These are phyloP conservation scores for Labrus mixtus DNA, from an alignment of 2,113 vertebrate species.

Conservation along the genomic window DNA sequence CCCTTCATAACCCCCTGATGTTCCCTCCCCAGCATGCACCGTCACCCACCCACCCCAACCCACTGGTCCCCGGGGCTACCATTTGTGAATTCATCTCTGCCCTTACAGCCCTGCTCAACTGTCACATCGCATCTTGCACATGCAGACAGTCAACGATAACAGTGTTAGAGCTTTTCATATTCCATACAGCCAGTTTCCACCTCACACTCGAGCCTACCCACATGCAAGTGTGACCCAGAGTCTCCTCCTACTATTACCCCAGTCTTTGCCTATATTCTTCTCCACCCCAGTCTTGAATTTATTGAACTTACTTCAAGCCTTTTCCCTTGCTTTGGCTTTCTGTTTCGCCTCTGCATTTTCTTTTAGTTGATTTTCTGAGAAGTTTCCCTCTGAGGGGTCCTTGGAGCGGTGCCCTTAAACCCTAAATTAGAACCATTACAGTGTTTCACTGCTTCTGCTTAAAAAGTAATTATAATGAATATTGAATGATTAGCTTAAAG, in stretches of 20 bases:
- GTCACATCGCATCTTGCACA: constrained; percentile 83
- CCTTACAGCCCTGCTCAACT: constrained; percentile 80
- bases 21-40: constrained; percentile 36
- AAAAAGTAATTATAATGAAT: constrained; percentile 44
- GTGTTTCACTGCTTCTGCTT: constrained; percentile 4
- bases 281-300: neutral
- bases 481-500: constrained; percentile 31
- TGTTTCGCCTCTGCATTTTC: constrained; percentile 1
- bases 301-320: neutral
- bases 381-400: constrained; percentile 9
- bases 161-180: constrained; percentile 78
- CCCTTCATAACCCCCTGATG: constrained; percentile 43
- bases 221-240: constrained; percentile 58
- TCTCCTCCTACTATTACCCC: neutral
- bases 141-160: constrained; percentile 79
- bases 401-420: constrained; percentile 17
- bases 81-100: constrained; percentile 84
- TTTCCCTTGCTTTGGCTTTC: constrained; percentile 18
- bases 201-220: constrained; percentile 45
- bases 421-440: constrained; percentile 8
- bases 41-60: constrained; percentile 53
- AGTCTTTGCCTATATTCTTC: neutral
- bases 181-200: constrained; percentile 71
- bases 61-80: constrained; percentile 77
- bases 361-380: constrained; percentile 6